A percentile compares a stretch with the other conserved stretches of the same genome.
phyloP scores from a whole-genome alignment of 2,888 invertebrate species.

The Leucozona laternaria region DNA sequence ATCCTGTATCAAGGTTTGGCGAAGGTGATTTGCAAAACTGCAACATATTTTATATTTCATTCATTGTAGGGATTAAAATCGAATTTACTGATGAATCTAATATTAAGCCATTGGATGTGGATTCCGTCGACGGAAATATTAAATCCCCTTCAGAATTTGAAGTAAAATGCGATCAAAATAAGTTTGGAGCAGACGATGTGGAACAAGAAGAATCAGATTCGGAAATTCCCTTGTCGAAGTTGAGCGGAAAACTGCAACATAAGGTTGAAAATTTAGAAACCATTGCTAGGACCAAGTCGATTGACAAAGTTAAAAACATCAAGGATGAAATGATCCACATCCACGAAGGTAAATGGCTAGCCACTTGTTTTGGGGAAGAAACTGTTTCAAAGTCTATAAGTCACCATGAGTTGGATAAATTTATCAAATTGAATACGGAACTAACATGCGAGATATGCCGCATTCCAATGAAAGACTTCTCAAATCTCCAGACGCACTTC shows the following conservation, averaged over 20 bases:
- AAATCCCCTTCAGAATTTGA: background rate
- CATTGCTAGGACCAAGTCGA: background rate
- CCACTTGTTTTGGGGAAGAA: constrained; percentile 22
- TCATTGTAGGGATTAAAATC: constrained; percentile 7
- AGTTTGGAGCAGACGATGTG: background rate
- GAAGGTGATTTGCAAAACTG: background rate
- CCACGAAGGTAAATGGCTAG: constrained; percentile 19
- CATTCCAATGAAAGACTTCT: constrained; percentile 77
- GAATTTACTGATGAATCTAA: background rate
- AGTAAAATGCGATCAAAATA: background rate
- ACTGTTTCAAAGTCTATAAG: background rate
- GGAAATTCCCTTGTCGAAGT: constrained; percentile 12
- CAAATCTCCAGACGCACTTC: constrained; percentile 77
- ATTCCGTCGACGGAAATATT: background rate
- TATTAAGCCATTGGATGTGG: background rate
- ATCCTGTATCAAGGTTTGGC: background rate
- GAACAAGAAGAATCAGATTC: constrained; percentile 1
- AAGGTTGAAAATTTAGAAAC: background rate
- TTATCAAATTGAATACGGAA: constrained; percentile 78
- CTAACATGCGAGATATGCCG: constrained; percentile 80
- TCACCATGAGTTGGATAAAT: constrained; percentile 78
- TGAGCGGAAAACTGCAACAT: background rate
- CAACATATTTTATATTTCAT: background rate
- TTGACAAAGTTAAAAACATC: background rate
- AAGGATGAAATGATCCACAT: background rate